Evolutionary conservation across 2,113 vertebrate species (phyloP), one percentile per base, ranked within the genome.

Genomic region (Microcebus jonahi): DNA sequence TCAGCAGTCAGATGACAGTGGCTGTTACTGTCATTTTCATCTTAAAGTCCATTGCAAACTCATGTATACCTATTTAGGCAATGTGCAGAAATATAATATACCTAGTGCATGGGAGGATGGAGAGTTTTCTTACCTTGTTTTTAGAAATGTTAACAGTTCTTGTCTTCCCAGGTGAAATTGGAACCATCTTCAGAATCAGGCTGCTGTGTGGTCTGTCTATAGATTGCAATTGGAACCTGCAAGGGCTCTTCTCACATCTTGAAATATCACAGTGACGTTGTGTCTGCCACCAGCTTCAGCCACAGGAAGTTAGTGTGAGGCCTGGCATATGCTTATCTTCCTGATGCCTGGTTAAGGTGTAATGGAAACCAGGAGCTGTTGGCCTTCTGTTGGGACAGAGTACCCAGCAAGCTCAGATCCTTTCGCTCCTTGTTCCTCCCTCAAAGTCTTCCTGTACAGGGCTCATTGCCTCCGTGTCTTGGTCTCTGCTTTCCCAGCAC

Each of bases 21-120:
- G 53, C 45, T 65, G 68, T 57, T 75, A 25, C 53, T 55, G n/a
- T 61, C 29, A 15, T 57, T 80, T 90, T 91, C 76, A 90, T 55
- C 39, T 45, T 63, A 34, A 34, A 0, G 77, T 55, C 36, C 76
- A 73, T 15, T 61, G 27, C 50, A 91, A 81, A 57, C 4, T 57
- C 61, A 90, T 31, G 84, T 20, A 92, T 36, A 31, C n/a, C 63
- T 87, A 87, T 75, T 77, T 36, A 59, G 67, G 71, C 59, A 53
- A 55, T 57, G 34, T 67, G 59, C n/a, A 76, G n/a, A 97, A 91
- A 88, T 27, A 59, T 27, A 77, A 63, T 36, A 50, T 20, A 29
- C 29, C 48, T 45, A 55, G 21, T 25, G 45, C 70, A 75, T 13
- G 4, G 94, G 48, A 90, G 29, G 27, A 53, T 61, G 2, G 67